These are phyloP conservation scores for Drosophila histrio DNA, from an alignment of 2,888 invertebrate species.

Conservation along the genomic window DNA sequence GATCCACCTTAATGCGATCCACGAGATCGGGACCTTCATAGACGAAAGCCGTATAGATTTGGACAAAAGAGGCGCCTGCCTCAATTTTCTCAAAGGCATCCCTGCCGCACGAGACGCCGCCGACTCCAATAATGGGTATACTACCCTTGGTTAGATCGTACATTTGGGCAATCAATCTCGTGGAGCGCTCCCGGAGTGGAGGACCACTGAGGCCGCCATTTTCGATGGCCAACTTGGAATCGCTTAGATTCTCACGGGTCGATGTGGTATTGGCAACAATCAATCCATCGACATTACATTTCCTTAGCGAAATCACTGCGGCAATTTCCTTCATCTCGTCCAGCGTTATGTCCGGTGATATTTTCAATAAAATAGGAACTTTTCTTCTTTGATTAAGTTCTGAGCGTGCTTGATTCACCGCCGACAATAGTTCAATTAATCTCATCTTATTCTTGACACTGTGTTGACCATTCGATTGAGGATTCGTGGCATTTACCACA, in stretches of 20 bases:
- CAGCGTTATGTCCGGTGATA: conserved; percentile 93
- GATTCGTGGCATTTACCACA: conserved; percentile 97
- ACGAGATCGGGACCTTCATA: conserved; percentile 94
- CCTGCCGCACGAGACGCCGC: conserved; percentile 94
- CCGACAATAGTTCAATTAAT: conserved; percentile 88
- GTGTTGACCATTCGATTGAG: conserved; percentile 96
- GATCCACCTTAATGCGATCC: conserved; percentile 91
- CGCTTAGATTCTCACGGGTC: neutral
- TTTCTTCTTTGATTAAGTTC: conserved; percentile 84
- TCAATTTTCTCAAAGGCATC: conserved; percentile 97
- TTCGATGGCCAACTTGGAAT: conserved; percentile 86
- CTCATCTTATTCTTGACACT: conserved; percentile 91
- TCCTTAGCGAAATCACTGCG: conserved; percentile 87
- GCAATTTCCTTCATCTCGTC: conserved; percentile 93
- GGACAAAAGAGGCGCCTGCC: conserved; percentile 96
- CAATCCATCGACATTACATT: conserved; percentile 93
- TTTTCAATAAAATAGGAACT: conserved; percentile 93
- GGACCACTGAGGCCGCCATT: conserved; percentile 94
- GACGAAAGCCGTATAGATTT: conserved; percentile 94
- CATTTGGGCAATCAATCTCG: conserved; percentile 89
- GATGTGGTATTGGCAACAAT: conserved; percentile 97
- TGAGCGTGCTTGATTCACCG: conserved; percentile 87
- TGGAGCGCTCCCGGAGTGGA: conserved; percentile 6
- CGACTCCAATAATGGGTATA: conserved; percentile 96
- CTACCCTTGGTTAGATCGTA: conserved; percentile 92